These are phyloP conservation scores for Heteronetta atricapilla DNA, from an alignment of 2,113 vertebrate genomes.

Conservation along the genomic window DNA sequence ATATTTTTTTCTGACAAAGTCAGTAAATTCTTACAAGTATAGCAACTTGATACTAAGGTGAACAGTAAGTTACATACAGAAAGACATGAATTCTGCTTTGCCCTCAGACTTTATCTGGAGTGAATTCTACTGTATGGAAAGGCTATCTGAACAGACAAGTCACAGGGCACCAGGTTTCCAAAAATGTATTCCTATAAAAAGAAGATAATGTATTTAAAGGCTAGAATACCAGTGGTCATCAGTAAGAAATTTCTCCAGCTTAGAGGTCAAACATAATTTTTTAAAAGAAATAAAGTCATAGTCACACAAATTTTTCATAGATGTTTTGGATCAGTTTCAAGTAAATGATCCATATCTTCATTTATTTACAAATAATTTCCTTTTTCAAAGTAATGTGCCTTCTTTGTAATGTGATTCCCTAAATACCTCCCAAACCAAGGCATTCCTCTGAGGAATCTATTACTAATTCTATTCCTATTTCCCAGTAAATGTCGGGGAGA, in stretches of 20 bases:
- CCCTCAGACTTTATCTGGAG: background rate
- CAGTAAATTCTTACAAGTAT: background rate
- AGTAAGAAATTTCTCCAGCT: background rate
- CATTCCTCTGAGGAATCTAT: background rate
- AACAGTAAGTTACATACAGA: background rate
- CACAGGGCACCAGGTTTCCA: background rate
- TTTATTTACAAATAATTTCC: conserved; percentile 22
- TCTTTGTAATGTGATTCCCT: conserved; percentile 2
- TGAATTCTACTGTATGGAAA: background rate
- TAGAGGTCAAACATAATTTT: background rate
- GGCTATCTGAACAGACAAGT: background rate
- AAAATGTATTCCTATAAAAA: background rate
- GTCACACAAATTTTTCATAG: background rate
- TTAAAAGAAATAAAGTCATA: background rate
- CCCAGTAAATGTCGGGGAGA: conserved; percentile 22
- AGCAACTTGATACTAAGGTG: background rate
- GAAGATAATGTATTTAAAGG: background rate
- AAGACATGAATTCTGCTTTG: background rate
- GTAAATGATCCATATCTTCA: background rate
- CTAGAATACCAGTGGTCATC: background rate
- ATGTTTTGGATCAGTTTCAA: background rate
- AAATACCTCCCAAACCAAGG: background rate
- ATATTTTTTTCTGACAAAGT: background rate
- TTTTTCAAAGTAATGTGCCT: background rate
- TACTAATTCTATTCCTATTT: conserved; percentile 34